phyloP scores from a whole-genome alignment of 2,888 invertebrate species.

The Eupithecia subumbrata region DNA sequence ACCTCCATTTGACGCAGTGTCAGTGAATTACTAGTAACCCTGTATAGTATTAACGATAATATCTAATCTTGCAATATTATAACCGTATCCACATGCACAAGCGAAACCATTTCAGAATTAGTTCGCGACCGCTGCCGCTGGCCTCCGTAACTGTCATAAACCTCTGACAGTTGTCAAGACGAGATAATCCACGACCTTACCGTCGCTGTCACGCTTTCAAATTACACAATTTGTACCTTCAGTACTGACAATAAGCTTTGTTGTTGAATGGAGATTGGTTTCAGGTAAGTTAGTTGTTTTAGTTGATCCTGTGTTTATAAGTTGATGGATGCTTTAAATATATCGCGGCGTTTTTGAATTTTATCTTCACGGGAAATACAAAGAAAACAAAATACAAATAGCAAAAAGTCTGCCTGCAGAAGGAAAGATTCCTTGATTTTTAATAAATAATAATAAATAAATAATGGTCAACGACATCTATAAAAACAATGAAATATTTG shows the following conservation, averaged over 20 bases:
- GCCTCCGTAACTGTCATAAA: conserved; percentile 14
- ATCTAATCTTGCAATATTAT: no score
- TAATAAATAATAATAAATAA: no score
- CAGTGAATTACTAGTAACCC: no score
- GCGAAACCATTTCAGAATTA: neutral
- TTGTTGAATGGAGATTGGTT: conserved; percentile 3
- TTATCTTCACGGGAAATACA: neutral
- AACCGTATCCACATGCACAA: neutral
- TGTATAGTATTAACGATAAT: no score
- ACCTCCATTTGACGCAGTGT: no score
- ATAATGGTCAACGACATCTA: neutral
- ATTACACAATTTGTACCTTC: neutral
- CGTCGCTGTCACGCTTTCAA: conserved; percentile 10
- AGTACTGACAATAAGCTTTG: neutral
- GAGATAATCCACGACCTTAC: conserved; percentile 44
- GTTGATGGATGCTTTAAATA: neutral
- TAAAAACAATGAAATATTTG: neutral
- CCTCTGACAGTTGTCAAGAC: conserved; percentile 38
- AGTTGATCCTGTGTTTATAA: neutral
- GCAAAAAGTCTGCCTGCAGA: neutral
- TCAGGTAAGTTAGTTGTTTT: neutral
- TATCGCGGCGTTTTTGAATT: neutral
- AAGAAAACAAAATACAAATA: neutral
- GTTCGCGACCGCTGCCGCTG: neutral
- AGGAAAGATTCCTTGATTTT: no score